These are phyloP conservation scores for Parauchenoglanis ngamensis DNA, from an alignment of 2,797 vertebrate species.

Conservation along the genomic window DNA sequence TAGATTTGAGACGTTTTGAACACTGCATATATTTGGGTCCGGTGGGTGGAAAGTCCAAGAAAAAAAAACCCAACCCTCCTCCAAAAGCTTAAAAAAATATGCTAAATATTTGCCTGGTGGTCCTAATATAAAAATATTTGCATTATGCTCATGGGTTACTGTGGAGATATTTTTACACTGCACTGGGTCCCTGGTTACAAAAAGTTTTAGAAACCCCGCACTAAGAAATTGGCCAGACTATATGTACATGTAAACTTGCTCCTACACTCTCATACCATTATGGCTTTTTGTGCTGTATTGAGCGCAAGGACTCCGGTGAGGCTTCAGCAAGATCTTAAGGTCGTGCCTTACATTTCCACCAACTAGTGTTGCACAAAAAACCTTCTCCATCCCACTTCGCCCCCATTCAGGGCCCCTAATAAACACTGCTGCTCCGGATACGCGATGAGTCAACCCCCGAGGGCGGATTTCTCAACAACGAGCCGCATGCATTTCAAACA, in stretches of 20 bases:
- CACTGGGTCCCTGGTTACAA: neutral
- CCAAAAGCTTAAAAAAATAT: neutral
- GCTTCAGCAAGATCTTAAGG: slow-evolving; percentile 1
- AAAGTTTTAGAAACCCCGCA: neutral
- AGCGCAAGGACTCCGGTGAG: neutral
- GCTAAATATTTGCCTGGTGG: neutral
- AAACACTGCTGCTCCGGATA: slow-evolving; percentile 60
- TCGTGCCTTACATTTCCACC: slow-evolving; percentile 14
- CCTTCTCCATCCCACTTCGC: slow-evolving; percentile 19
- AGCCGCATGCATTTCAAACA: slow-evolving; percentile 74
- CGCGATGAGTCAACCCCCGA: slow-evolving; percentile 61
- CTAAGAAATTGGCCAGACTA: neutral
- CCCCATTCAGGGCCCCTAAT: slow-evolving; percentile 48
- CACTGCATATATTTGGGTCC: neutral
- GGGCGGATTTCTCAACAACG: slow-evolving; percentile 66
- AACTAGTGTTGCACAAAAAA: slow-evolving; percentile 21
- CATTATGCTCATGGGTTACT: neutral
- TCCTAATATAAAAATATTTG: neutral
- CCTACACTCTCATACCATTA: neutral
- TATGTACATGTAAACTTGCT: neutral
- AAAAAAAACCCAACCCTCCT: neutral
- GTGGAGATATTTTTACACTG: neutral
- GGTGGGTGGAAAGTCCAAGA: neutral
- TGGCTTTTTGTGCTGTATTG: neutral
- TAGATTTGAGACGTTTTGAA: neutral